A percentile compares a stretch with the other conserved stretches of the same genome.
phyloP scores from a whole-genome alignment of 1,140 invertebrate species.

The Nebria ingens region DNA sequence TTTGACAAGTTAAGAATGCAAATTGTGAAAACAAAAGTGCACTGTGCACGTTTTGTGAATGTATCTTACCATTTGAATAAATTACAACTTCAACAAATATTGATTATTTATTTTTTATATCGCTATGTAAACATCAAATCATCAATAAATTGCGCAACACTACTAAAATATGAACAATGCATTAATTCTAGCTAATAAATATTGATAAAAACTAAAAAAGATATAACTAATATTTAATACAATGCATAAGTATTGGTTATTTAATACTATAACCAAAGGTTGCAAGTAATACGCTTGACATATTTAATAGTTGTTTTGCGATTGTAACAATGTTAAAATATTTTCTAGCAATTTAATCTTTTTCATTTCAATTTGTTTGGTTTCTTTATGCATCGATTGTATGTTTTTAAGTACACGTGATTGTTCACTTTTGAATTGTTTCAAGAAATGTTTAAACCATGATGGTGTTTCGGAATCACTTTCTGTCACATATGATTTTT shows the following conservation, averaged over 20 bases:
- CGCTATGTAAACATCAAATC: not conserved
- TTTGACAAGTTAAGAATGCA: no score
- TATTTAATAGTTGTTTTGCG: no score
- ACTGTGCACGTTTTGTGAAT: no score
- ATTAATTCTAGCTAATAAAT: no score
- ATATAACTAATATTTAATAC: no score
- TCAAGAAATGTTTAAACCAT: not conserved
- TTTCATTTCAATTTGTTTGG: not conserved
- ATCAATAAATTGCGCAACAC: not conserved
- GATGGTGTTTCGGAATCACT: not conserved
- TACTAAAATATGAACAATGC: no score
- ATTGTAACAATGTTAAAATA: not conserved
- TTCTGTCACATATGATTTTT: no score
- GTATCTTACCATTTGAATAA: no score
- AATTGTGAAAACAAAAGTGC: no score
- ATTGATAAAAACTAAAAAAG: no score
- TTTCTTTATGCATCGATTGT: not conserved
- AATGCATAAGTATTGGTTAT: not conserved
- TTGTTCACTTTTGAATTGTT: not conserved
- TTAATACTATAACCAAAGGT: no score
- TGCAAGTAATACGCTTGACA: no score
- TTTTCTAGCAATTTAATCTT: not conserved
- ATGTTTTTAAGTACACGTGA: not conserved
- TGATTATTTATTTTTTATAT: not conserved
- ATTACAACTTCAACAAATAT: not conserved